A percentile compares a stretch with the other conserved stretches of the same genome.
Conservation (phyloP, 2,888 invertebrate species). For the Noctuana brunneofusca region DNA sequence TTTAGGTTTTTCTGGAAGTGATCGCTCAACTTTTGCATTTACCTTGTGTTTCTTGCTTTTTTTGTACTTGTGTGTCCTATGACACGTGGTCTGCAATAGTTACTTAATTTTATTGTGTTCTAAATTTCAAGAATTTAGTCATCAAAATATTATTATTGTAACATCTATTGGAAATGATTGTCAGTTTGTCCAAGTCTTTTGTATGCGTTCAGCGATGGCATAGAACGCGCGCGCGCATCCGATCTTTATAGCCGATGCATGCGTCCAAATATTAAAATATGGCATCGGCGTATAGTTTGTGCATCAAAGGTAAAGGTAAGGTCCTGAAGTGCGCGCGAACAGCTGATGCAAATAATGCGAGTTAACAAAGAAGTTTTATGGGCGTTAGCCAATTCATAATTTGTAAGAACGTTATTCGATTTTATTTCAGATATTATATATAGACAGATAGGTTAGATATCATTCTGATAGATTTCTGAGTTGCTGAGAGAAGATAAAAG, state of each 20-base stretch:
- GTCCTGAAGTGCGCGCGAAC: constrained; percentile 28
- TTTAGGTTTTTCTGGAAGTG: not conserved
- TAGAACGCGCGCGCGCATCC: constrained; percentile 13
- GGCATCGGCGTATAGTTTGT: constrained; percentile 7
- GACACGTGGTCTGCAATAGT: too few species aligned
- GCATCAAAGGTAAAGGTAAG: constrained; percentile 17
- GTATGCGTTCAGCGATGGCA: constrained; percentile 2
- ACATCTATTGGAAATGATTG: not conserved
- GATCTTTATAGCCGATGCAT: constrained; percentile 6
- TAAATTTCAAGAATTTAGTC: too few species aligned
- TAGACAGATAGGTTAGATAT: too few species aligned
- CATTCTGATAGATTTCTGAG: too few species aligned
- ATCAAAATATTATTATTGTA: too few species aligned
- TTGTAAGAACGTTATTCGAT: too few species aligned
- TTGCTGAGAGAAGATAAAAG: too few species aligned
- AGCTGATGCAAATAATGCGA: constrained; percentile 16
- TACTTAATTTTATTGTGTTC: too few species aligned
- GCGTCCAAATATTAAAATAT: constrained; percentile 12
- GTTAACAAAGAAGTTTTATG: not conserved
- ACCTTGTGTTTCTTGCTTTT: too few species aligned
- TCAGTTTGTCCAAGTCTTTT: constrained; percentile 13
- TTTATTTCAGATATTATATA: too few species aligned
- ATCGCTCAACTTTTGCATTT: too few species aligned
- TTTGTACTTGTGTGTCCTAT: too few species aligned
- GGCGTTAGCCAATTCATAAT: not conserved